Percentiles rank a stretch among this genome's conserved stretches.
phyloP scores from a whole-genome alignment of 2,888 invertebrate genomes.

The Ashinkailepas kermadecensis region DNA sequence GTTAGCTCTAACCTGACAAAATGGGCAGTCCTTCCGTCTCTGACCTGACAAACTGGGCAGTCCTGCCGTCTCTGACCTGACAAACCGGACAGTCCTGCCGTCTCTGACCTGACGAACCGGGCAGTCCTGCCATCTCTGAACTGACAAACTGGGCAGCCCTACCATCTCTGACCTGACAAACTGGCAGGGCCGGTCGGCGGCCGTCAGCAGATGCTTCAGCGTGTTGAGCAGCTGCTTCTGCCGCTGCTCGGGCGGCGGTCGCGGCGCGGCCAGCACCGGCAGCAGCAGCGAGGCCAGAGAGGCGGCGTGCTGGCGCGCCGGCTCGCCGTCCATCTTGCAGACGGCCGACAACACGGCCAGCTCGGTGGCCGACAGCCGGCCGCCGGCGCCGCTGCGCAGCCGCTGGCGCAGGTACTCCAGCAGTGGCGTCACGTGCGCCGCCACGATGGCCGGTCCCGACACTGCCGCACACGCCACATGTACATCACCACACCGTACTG shows the following conservation, averaged over 20 bases:
- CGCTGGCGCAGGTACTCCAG: constrained; percentile 57
- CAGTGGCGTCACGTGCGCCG: constrained; percentile 63
- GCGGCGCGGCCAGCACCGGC: constrained; percentile 10
- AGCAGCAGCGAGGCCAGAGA: constrained; percentile 4
- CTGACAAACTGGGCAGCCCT: too few relatives aligned
- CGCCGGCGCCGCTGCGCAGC: constrained; percentile 51
- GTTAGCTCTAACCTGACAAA: too few relatives aligned
- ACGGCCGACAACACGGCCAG: constrained; percentile 1
- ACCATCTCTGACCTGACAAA: background rate
- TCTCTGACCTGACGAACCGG: too few relatives aligned
- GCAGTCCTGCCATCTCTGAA: too few relatives aligned
- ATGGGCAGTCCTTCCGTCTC: too few relatives aligned
- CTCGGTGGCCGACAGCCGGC: background rate
- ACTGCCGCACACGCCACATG: background rate
- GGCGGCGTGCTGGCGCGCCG: constrained; percentile 14
- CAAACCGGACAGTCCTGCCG: too few relatives aligned
- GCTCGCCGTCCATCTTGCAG: background rate
- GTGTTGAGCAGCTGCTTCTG: background rate
- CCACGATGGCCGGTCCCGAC: constrained; percentile 48
- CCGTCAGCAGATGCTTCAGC: background rate
- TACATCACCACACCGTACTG: too few relatives aligned
- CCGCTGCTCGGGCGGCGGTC: background rate
- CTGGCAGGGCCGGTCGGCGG: background rate
- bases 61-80: too few relatives aligned
- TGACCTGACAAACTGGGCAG: too few relatives aligned